These are phyloP conservation scores for Characodon lateralis DNA, from an alignment of 2,797 vertebrate species.

Conservation along the genomic window DNA sequence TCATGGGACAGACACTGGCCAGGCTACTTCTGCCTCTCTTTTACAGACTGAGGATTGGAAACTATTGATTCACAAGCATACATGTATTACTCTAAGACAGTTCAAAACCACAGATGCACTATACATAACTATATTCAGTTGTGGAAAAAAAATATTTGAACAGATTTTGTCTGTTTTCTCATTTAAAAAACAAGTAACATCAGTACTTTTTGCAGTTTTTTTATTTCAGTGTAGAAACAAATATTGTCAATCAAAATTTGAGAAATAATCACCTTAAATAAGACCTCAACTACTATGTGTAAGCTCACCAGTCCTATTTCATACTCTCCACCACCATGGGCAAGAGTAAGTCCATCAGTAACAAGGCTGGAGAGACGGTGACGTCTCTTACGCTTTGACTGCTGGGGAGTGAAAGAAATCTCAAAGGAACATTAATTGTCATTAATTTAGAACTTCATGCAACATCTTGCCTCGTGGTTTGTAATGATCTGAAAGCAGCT, in stretches of 20 bases:
- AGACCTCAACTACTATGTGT: background rate
- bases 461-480: background rate
- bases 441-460: background rate
- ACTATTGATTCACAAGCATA: slow-evolving; percentile 27
- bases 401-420: background rate
- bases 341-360: background rate
- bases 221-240: too few species aligned
- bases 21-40: slow-evolving; percentile 24
- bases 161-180: background rate
- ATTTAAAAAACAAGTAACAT: too few species aligned
- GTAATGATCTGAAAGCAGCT: too few species aligned
- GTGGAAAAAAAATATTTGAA: background rate
- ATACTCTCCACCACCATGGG: background rate
- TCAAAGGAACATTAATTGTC: background rate
- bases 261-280: too few species aligned
- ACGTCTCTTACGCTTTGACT: background rate
- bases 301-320: background rate
- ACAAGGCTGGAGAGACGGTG: background rate
- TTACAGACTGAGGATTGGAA: slow-evolving; percentile 32
- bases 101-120: slow-evolving; percentile 50
- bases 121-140: slow-evolving; percentile 29
- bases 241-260: too few species aligned
- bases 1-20: slow-evolving; percentile 49
- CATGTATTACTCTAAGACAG: slow-evolving; percentile 51
- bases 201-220: too few species aligned